Evolutionary conservation across 2,113 vertebrate species (phyloP), one percentile per base, ranked within the genome.

Genomic region (Festucalex cinctus): DNA sequence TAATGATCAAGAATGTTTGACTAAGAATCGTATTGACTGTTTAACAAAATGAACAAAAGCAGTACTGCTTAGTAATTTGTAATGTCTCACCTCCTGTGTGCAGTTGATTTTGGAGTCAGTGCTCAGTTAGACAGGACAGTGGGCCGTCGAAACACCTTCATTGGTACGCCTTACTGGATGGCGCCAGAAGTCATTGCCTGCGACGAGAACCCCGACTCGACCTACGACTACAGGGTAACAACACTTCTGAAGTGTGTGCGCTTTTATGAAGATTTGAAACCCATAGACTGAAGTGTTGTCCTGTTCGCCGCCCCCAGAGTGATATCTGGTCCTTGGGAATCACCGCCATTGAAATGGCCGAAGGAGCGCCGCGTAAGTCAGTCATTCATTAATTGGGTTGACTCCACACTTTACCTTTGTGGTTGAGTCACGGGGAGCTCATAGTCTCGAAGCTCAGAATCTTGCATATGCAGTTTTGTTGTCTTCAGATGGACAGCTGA

Each of bases 161-260:
- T 97, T 1, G 95, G 95, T 13, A 97, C 95, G 3, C 95, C 95
- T 0, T 97, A 96, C 80, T 97, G 95, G 95, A 97, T 97, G 95
- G 95, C 95, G 0, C 95, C 95, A 0, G 95, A 97, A 71, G 95
- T 97, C 75, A 97, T 97, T 1, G 95, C 95, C 77, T 97, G 95
- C 61, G 95, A 97, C 2, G 95, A 97, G 83, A 96, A 97, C 81
- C 95, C 95, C 0, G 95, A 97, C 37, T 95, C 95, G 74, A 97
- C 95, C 37, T 97, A 97, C 0, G 95, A 97, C 79, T 97, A 93
- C 87, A 91, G 95, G 92, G 95, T 97, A 91, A 24, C 73, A 36
- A 19, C 36, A 61, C 37, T 9, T 0, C 7, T 66, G 22, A 63
- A 1, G 44, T 73, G 60, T 60, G 44, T 28, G 22, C 35, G 20